Base-by-base conservation (phyloP, 2,797 vertebrate species). In the Macropus fuliginosus region DNA sequence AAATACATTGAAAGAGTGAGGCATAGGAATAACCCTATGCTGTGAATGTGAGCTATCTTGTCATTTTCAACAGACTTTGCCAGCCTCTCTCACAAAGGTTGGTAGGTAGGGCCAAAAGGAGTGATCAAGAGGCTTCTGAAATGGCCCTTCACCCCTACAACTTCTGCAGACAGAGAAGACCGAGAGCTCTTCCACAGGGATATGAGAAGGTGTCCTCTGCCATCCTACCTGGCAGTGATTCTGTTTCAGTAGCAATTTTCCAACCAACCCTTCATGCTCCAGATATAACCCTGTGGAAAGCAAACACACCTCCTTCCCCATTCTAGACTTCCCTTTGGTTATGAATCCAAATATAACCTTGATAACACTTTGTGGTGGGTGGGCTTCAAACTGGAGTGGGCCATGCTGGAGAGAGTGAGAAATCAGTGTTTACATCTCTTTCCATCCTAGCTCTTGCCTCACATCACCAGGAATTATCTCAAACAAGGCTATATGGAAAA, bases 401-500 rank as follows among this genome's bases (percentile, higher is more conserved):
- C 55, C 55, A 87, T 0, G 34, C 24, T 28, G 40, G n/a, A 97
- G 40, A 96, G 92, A 97, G 50, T 90, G 24, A 24, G 94, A 92
- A 74, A 5, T 96, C 56, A 95, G 31, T 91, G 8, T 94, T 21
- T 95, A 50, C 97, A 62, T 98, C 54, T 98, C 55, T 98, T 98
- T 91, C 97, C 74, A 87, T 87, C 46, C 55, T 97, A 99, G 99
- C 97, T 99, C 90, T 95, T 99, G 97, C 99, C 99, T 93, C 99
- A 98, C 98, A 99, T 99, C 98, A 99, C 99, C 95, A 99, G 99
- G 98, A 99, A 99, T 97, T 99, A 99, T 98, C 98, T 99, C 95
- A 99, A 99, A 99, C 99, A 99, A 97, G 99, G 99, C 81, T 99
- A 99, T 98, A 99, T 99, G 99, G 99, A 99, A 98, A 99, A 99